Evolutionary conservation across 2,888 invertebrate genomes (phyloP).

Genomic region (Nymphalis urticae): DNA sequence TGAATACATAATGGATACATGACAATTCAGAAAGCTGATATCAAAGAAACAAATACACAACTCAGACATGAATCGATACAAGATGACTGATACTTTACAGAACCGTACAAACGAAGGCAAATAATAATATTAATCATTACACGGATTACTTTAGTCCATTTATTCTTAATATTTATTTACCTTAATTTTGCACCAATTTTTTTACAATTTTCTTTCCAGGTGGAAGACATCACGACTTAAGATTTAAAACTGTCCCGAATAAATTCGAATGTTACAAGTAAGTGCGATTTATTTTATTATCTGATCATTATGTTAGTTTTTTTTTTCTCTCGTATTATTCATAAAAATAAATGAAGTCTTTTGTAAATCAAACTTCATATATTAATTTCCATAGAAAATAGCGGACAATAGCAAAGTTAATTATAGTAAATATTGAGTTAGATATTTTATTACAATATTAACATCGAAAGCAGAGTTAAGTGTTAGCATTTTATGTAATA

Average conservation of each 20-base stretch:
- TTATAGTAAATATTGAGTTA: slow-evolving; percentile 11
- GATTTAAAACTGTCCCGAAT: slow-evolving; percentile 22
- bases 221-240: slow-evolving; percentile 43
- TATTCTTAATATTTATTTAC: slow-evolving; percentile 22
- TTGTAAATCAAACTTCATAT: slow-evolving; percentile 5
- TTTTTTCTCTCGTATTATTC: slow-evolving; percentile 1
- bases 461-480: slow-evolving; percentile 34
- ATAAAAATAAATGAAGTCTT: slow-evolving; percentile 15
- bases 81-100: slow-evolving; percentile 11
- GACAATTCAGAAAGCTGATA: slow-evolving; percentile 5
- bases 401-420: slow-evolving; percentile 12
- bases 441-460: slow-evolving; percentile 23
- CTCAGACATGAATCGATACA: neutral
- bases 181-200: slow-evolving; percentile 33
- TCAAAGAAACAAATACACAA: slow-evolving; percentile 4
- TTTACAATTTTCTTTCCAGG: slow-evolving; percentile 38
- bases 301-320: neutral
- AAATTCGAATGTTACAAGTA: slow-evolving; percentile 27
- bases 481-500: slow-evolving; percentile 4
- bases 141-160: slow-evolving; percentile 19
- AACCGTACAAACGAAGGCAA: slow-evolving; percentile 3
- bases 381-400: slow-evolving; percentile 11
- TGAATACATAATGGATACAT: neutral
- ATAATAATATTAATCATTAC: neutral
- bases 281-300: slow-evolving; percentile 5